Evolutionary conservation across 2,797 vertebrate species (phyloP).

Genomic region (Scleropages formosus): DNA sequence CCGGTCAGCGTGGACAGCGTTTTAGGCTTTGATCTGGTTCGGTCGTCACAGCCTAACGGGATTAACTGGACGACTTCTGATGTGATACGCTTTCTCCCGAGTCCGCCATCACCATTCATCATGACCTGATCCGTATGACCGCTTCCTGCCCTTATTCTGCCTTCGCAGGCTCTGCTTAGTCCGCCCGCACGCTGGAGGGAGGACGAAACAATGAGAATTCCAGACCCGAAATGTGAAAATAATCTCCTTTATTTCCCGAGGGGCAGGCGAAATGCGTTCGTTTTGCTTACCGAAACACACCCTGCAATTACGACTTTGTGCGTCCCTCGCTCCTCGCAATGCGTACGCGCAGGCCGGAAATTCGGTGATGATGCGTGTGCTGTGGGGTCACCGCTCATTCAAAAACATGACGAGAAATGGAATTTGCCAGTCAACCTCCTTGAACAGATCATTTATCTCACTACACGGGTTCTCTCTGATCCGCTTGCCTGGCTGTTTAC

Average conservation of each 20-base stretch:
- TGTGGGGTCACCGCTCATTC: no score
- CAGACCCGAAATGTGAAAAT: background rate
- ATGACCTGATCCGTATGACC: background rate
- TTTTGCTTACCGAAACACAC: background rate
- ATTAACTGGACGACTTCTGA: background rate
- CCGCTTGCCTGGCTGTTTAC: background rate
- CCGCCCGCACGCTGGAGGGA: background rate
- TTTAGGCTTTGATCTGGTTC: background rate
- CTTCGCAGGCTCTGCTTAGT: background rate
- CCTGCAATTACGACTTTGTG: background rate
- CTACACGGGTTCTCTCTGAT: no score
- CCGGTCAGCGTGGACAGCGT: background rate
- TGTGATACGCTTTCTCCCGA: background rate
- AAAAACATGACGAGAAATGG: no score
- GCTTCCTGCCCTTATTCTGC: background rate
- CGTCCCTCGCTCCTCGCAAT: background rate
- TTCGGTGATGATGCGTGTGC: no score
- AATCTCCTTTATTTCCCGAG: conserved; percentile 3
- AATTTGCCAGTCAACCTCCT: no score
- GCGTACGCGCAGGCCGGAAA: no score
- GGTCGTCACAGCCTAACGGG: background rate
- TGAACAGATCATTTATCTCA: no score
- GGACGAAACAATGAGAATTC: background rate
- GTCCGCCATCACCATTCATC: conserved; percentile 9
- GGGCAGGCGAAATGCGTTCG: background rate